Conservation (phyloP, 2,113 vertebrate species). For the Sisor rabdophorus region DNA sequence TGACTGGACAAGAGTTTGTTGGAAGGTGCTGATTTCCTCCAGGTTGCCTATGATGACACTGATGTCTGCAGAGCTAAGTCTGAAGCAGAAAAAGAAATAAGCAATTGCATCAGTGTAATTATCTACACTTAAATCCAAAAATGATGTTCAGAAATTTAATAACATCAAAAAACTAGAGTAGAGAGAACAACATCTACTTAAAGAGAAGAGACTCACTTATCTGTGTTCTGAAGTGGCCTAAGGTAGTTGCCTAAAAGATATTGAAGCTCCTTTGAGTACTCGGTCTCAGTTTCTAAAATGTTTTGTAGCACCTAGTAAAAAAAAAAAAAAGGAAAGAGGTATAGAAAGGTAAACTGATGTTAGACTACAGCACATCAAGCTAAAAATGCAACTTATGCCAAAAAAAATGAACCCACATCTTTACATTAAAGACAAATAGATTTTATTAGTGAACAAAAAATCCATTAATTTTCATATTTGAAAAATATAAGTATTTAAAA, state of each 20-base stretch:
- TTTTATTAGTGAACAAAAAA: neutral
- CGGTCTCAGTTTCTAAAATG: conserved; percentile 97
- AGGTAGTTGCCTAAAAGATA: conserved; percentile 88
- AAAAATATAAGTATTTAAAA: no score
- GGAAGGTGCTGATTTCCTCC: conserved; percentile 95
- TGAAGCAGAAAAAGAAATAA: conserved; percentile 51
- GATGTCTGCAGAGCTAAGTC: conserved; percentile 78
- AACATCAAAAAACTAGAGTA: neutral
- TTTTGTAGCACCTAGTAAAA: conserved; percentile 92
- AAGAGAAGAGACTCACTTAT: conserved; percentile 82
- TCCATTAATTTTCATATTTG: neutral
- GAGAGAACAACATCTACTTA: neutral
- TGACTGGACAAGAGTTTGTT: conserved; percentile 94
- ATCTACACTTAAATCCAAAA: neutral
- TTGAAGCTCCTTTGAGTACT: conserved; percentile 95
- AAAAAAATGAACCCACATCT: neutral
- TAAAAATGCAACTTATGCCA: no score
- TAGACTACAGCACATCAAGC: neutral
- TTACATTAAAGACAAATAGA: neutral
- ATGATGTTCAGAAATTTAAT: neutral
- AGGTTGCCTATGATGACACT: conserved; percentile 89
- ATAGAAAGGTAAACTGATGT: neutral
- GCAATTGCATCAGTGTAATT: neutral
- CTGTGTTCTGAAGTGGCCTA: conserved; percentile 84
- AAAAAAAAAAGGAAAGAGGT: neutral